A percentile compares a stretch with the other conserved stretches of the same genome.
Conservation (phyloP, 2,797 vertebrate genomes). For the Sebastes umbrosus region DNA sequence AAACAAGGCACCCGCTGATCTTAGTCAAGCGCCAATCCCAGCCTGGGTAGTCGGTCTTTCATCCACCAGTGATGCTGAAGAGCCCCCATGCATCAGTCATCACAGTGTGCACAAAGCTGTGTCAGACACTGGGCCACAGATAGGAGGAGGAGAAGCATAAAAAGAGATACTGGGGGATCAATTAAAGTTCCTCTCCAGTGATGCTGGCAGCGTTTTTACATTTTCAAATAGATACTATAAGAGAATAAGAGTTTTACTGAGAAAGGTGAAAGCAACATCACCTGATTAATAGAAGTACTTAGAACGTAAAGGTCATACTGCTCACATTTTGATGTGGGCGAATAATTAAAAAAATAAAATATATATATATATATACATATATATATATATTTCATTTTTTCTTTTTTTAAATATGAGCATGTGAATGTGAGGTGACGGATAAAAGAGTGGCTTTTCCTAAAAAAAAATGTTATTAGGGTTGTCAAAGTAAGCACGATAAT, state of each 20-base stretch:
- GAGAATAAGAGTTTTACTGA: background rate
- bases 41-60: background rate
- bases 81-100: background rate
- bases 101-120: background rate
- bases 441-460: no score
- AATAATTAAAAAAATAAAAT: no score
- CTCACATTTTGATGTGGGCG: background rate
- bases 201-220: background rate
- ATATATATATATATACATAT: no score
- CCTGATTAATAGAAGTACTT: background rate
- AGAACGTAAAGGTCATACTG: background rate
- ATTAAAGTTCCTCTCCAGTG: constrained; percentile 1
- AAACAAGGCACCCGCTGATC: constrained; percentile 39
- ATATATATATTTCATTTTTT: no score
- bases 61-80: constrained; percentile 10
- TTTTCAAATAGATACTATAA: background rate
- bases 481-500: no score
- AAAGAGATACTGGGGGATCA: background rate
- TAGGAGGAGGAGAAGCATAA: background rate
- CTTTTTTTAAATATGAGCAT: no score
- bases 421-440: no score
- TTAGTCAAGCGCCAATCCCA: constrained; percentile 8
- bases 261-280: background rate
- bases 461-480: no score
- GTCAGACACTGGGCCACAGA: background rate